phyloP scores from a whole-genome alignment of 2,797 vertebrate genomes.

The Heliangelus exortis region DNA sequence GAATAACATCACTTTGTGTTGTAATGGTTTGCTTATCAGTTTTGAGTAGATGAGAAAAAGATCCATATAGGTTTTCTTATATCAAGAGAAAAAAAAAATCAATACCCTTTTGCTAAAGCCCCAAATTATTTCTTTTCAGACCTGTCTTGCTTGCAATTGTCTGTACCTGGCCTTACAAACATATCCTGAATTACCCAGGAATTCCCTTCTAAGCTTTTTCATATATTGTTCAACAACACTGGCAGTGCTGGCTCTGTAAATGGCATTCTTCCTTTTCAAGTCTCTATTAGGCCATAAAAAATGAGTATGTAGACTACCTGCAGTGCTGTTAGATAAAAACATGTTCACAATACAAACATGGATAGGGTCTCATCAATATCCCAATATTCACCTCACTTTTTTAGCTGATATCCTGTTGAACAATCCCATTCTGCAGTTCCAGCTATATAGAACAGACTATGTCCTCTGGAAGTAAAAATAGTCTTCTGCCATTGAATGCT shows the following conservation, averaged over 20 bases:
- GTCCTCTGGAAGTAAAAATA: not conserved
- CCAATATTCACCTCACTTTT: fast-evolving
- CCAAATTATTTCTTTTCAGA: not conserved
- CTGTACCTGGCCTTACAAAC: not conserved
- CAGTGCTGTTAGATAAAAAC: not conserved
- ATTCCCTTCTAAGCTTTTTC: not conserved
- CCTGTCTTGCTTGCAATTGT: not conserved
- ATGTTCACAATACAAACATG: not conserved
- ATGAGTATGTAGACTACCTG: not conserved
- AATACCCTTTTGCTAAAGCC: not conserved
- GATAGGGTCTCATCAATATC: not conserved
- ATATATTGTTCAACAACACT: not conserved
- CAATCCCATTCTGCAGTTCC: not conserved
- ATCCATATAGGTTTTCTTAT: not conserved
- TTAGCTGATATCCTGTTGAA: not conserved
- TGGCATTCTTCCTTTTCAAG: not conserved
- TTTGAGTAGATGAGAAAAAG: not conserved
- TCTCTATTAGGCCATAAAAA: not conserved
- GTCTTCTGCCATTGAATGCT: not conserved
- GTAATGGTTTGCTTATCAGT: not conserved
- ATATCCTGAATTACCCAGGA: not conserved
- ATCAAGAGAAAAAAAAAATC: not conserved
- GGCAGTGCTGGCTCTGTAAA: not conserved
- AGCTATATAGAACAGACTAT: fast-evolving
- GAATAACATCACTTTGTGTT: not conserved